A percentile compares a stretch with the other conserved stretches of the same genome.
Evolutionary conservation across 2,113 vertebrate genomes (phyloP).

Genomic region (Progne subis): DNA sequence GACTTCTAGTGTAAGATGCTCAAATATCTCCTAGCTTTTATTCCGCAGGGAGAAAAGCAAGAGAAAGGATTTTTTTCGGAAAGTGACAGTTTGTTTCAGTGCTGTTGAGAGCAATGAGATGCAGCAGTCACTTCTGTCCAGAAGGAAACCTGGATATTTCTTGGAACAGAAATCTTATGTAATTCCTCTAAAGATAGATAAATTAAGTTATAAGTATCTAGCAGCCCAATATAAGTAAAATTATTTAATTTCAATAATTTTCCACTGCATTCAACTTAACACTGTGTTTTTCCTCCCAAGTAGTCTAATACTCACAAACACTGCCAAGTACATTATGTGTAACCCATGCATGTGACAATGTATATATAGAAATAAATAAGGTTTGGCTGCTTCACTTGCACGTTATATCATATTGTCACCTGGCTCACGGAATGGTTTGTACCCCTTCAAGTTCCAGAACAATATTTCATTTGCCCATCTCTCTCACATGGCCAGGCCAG

Average conservation of each 20-base stretch:
- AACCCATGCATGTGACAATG: background rate
- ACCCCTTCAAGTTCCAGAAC: background rate
- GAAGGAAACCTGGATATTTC: background rate
- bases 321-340: background rate
- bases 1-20: background rate
- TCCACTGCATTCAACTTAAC: background rate
- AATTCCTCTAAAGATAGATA: background rate
- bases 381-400: background rate
- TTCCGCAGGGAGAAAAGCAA: background rate
- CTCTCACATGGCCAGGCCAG: background rate
- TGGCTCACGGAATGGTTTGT: background rate
- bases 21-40: rapidly evolving
- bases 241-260: background rate
- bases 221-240: background rate
- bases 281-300: no score
- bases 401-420: background rate
- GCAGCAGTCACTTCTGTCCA: background rate
- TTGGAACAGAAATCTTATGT: background rate
- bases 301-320: background rate
- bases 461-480: background rate
- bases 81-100: background rate
- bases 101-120: background rate
- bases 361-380: background rate
- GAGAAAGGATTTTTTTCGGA: background rate
- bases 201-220: background rate